Evolutionary conservation across 2,888 invertebrate genomes (phyloP), one percentile per base, ranked within the genome.

Genomic region (Gymnocheta viridis): DNA sequence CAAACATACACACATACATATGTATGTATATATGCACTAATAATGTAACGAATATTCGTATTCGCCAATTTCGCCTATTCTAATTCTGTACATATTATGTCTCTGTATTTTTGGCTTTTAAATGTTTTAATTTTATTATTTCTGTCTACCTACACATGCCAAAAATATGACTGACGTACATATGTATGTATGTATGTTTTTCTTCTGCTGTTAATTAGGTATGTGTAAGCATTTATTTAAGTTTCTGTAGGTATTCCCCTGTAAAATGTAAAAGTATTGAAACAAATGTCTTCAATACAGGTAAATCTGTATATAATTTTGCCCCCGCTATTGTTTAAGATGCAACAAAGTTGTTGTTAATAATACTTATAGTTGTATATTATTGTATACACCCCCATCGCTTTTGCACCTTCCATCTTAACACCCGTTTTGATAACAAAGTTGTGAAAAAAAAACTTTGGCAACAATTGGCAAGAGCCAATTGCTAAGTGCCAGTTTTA

Each of bases 91-190:
- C n/a, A n/a, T n/a, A n/a, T n/a, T n/a, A n/a, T 4, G n/a, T 27
- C n/a, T 4, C 19, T 32, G 67, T 49, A 6, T 17, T 10, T 22
- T 58, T 32, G 10, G n/a, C 6, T 12, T 19, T 22, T 7, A 41
- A 56, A 29, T 19, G 9, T 27, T 83, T 80, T 74, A 73, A 82
- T 85, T 56, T 58, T 56, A 22, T 60, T 78, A 72, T 38, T 56
- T 82, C 29, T 82, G 82, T 62, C n/a, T n/a, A n/a, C n/a, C 82
- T 82, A 49, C 73, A 62, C 77, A 70, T 38, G 82, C 41, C 67
- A 58, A 70, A 83, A 79, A 49, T 27, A 29, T 79, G 72, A 56
- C 72, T n/a, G n/a, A n/a, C n/a, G n/a, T n/a, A n/a, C n/a, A n/a
- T n/a, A n/a, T n/a, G n/a, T n/a, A n/a, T n/a, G n/a, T n/a, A n/a